These are phyloP conservation scores for Dendrocopos noguchii DNA, from an alignment of 2,113 vertebrate genomes.

Conservation along the genomic window DNA sequence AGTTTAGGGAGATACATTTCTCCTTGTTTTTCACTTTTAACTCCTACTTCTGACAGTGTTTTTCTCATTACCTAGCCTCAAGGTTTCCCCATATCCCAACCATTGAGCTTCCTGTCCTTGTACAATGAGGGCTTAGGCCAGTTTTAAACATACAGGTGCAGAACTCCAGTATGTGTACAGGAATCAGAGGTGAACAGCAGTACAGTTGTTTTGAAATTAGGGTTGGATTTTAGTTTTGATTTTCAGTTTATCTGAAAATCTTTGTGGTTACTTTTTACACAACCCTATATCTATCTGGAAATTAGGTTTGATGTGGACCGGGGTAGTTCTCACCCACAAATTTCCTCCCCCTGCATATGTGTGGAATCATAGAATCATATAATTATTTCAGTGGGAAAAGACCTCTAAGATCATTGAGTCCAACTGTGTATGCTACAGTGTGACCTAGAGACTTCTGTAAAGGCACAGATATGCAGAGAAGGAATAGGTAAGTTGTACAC, in stretches of 20 bases:
- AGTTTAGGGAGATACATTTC: background rate
- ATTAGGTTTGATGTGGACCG: background rate
- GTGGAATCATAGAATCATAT: no score
- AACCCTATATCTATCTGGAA: background rate
- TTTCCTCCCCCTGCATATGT: background rate
- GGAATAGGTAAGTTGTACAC: rapidly evolving
- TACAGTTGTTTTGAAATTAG: background rate
- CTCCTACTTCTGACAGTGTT: background rate
- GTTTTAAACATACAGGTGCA: background rate
- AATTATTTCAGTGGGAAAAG: no score
- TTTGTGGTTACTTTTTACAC: background rate
- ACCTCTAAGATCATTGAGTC: no score
- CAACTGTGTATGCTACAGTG: rapidly evolving
- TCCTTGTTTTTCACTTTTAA: background rate
- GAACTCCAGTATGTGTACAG: rapidly evolving
- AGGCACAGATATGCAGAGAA: background rate
- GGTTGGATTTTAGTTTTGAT: background rate
- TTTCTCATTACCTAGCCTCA: background rate
- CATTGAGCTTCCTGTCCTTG: background rate
- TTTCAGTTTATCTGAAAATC: background rate
- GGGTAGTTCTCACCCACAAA: background rate
- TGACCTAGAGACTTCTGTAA: background rate
- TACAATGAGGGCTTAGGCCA: background rate
- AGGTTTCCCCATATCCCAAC: background rate
- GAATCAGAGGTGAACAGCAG: background rate